phyloP scores from a whole-genome alignment of 2,888 invertebrate species.

The Tetheella fluctuosa region DNA sequence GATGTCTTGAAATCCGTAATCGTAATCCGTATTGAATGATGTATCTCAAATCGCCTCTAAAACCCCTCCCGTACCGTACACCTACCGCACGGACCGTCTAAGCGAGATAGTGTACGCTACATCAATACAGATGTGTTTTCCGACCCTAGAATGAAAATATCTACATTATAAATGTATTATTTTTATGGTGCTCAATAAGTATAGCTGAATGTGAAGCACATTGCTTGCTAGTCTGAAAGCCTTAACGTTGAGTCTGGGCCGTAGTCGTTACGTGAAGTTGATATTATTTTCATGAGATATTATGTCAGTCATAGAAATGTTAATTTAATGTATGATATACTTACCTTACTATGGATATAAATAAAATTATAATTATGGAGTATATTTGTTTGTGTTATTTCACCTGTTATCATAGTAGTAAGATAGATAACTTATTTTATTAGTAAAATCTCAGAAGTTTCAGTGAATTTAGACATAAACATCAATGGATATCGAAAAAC shows the following conservation, averaged over 20 bases:
- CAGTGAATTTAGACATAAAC: too few relatives aligned
- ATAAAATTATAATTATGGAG: constrained; percentile 63
- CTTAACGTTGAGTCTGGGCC: constrained; percentile 46
- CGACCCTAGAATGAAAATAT: constrained; percentile 6
- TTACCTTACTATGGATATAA: constrained; percentile 59
- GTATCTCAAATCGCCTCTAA: too few relatives aligned
- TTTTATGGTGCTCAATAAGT: constrained; percentile 47
- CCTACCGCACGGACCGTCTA: background rate
- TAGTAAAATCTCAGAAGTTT: too few relatives aligned
- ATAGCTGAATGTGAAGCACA: constrained; percentile 33
- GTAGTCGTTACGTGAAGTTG: constrained; percentile 43
- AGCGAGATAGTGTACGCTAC: background rate
- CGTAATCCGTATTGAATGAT: background rate
- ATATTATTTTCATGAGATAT: constrained; percentile 52
- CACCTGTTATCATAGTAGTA: background rate
- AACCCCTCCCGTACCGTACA: too few relatives aligned
- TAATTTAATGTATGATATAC: constrained; percentile 65
- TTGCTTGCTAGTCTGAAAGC: constrained; percentile 59
- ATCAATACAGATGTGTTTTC: background rate
- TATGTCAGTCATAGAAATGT: constrained; percentile 63
- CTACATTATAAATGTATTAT: constrained; percentile 22
- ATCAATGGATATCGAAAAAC: too few relatives aligned
- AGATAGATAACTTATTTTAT: too few relatives aligned
- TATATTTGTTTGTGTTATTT: constrained; percentile 35
- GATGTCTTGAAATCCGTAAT: background rate